Base-by-base conservation (phyloP, 2,888 invertebrate species). In the Druceiella hillmani region DNA sequence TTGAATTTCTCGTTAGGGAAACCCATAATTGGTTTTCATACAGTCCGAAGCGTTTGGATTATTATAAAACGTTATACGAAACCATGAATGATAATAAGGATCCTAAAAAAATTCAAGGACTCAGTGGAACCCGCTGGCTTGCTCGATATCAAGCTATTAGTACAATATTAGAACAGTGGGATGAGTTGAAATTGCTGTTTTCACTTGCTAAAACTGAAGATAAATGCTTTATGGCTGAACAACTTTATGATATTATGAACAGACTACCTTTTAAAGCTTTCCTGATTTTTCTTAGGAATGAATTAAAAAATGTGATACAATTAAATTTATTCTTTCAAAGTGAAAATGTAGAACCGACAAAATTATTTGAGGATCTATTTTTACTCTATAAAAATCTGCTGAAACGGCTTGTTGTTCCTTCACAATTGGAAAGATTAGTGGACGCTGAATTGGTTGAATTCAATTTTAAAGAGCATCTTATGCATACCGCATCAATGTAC, bases 141-240 rank as follows among this genome's bases (percentile, higher is more conserved):
- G 50, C 45, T 44, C 15, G 47, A 41, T 29, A 45, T 45, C 9
- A 44, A 33, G 52, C 51, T 42, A 32, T 51, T 26, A 32, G 17
- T 9, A 45, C 50, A 17, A 52, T 54, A 25, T 43, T 50, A 7
- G 47, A 54, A 2, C 55, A 55, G 33, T 54, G 52, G 55, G 52
- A 56, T 7, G 46, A 48, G 28, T 44, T 56, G 14, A 38, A 53
- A 40, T 35, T 54, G 13, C 49, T 51, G 20, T 55, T 54, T 34
- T 47, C 40, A 13, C 20, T 52, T 32, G 44, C 46, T 6, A 50
- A 45, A 39, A 31, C 45, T 14, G 40, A 50, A 26, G 50, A 52
- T 7, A 46, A 49, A 42, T 52, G 49, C 43, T 48, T 44, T 33
- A 50, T 44, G 45, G 51, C 50, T 3, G 41, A 48, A 40, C 46